Base-by-base conservation (phyloP, 2,113 vertebrate species). In the Sturnira hondurensis region DNA sequence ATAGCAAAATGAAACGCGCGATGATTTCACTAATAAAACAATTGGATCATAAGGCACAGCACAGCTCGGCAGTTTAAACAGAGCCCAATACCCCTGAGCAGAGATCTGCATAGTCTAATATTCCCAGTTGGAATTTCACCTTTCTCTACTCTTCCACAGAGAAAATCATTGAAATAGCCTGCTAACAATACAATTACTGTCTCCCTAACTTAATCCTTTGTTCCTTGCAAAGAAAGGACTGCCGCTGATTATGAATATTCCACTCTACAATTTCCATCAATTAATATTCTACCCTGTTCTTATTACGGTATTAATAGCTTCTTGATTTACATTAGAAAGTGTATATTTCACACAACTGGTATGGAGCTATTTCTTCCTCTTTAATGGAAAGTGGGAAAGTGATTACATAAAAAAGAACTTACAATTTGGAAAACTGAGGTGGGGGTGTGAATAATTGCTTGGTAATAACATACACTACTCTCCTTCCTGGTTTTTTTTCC, bases 41-140 rank as follows among this genome's bases (percentile, higher is more conserved):
- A 97, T 80, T 38, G 97, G 95, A 96, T 97, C 93, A 74, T 92
- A 97, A 56, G 96, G 97, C 86, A 97, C 93, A 98, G 93, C 82
- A 88, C 61, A 95, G 98, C 94, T 84, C 7, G 31, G 96, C 63
- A 70, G 63, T 96, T 97, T 95, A 96, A 96, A 97, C 80, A 83
- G 92, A 96, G 92, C 47, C 0, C 3, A 73, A 63, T 36, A 52
- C 92, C 96, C 93, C 68, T 5, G 88, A 95, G 96, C 81, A 61
- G 63, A 92, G 80, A 97, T 94, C 91, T 97, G 93, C 98, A 95
- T 89, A 97, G 95, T 54, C 70, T 91, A 85, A 93, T 94, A 94
- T n/a, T 97, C 92, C 77, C 89, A 78, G 82, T 4, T 96, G 97
- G 97, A 97, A 97, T 96, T 95, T 97, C 63, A 95, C 96, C 94